phyloP scores from a whole-genome alignment of 2,113 vertebrate genomes.

The Apodemus speciosus region DNA sequence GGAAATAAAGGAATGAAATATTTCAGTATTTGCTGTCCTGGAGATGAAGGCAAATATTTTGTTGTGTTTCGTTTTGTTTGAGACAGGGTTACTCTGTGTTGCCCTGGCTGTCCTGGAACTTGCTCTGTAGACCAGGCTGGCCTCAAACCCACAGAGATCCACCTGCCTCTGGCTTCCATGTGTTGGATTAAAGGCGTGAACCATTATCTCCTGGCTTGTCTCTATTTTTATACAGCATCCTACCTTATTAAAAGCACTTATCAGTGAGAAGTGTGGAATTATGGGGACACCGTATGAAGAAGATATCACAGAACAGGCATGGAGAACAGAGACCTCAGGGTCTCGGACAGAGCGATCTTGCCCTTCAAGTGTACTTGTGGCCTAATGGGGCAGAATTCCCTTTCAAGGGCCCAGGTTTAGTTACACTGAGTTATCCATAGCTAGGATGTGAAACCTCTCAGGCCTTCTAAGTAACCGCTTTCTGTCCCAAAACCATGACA shows the following conservation, averaged over 20 bases:
- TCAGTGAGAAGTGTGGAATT: not conserved
- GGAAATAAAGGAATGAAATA: not conserved
- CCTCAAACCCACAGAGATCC: not conserved
- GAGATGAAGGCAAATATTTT: not conserved
- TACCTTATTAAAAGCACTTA: not conserved
- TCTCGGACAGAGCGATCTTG: not conserved
- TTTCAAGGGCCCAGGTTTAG: not conserved
- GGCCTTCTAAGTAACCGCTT: not conserved
- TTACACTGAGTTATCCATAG: not conserved
- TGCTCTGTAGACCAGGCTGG: not conserved
- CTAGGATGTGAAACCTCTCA: not conserved
- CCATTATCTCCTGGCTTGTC: not conserved
- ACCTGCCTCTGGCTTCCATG: not conserved
- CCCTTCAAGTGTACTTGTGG: not conserved
- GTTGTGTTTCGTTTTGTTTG: too few relatives aligned
- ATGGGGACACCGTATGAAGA: too few relatives aligned
- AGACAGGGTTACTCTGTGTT: not conserved
- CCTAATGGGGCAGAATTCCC: not conserved
- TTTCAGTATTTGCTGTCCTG: slow-evolving; percentile 17
- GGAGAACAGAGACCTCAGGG: not conserved
- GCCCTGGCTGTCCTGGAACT: not conserved
- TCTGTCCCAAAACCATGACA: not conserved
- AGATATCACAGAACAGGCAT: not conserved
- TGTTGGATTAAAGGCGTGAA: not conserved
- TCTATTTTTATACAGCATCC: not conserved